A percentile compares a stretch with the other conserved stretches of the same genome.
Conservation (phyloP, 2,888 invertebrate genomes). For the Megamerina dolium region DNA sequence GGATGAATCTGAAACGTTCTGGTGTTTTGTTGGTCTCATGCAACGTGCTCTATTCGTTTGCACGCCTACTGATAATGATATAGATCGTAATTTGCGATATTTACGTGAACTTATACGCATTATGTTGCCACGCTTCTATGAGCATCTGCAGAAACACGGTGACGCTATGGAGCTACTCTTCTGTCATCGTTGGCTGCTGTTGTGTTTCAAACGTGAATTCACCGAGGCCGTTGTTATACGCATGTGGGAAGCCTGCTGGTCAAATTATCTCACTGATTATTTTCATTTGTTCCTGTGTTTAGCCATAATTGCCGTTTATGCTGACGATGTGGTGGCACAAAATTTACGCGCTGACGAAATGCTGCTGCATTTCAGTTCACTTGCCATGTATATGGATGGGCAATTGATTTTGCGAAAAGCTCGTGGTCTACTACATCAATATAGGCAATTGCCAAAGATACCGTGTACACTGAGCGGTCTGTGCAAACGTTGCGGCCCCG, state of each 20-base stretch:
- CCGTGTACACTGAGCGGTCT: conserved; percentile 85
- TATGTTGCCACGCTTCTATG: conserved; percentile 86
- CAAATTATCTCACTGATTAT: conserved; percentile 91
- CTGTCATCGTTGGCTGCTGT: conserved; percentile 90
- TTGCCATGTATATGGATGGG: conserved; percentile 97
- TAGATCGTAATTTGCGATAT: conserved; percentile 86
- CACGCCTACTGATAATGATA: conserved; percentile 88
- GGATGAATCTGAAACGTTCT: conserved; percentile 93
- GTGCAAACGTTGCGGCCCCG: conserved; percentile 84
- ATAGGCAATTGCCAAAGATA: conserved; percentile 76
- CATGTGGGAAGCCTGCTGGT: conserved; percentile 98
- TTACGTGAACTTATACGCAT: conserved; percentile 80
- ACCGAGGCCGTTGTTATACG: conserved; percentile 79
- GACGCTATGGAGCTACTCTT: conserved; percentile 88
- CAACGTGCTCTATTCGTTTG: conserved; percentile 91
- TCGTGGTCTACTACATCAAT: conserved; percentile 83
- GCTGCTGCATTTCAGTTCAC: conserved; percentile 87
- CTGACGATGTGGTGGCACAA: conserved; percentile 88
- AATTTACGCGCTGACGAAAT: conserved; percentile 90
- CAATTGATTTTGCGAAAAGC: conserved; percentile 85
- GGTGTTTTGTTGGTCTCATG: conserved; percentile 97
- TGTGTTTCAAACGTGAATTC: conserved; percentile 92
- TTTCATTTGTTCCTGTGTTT: conserved; percentile 92
- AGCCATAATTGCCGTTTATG: conserved; percentile 88
- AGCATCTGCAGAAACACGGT: conserved; percentile 73